Base-by-base conservation (phyloP, 2,113 vertebrate genomes). In the Phoenicopterus ruber region DNA sequence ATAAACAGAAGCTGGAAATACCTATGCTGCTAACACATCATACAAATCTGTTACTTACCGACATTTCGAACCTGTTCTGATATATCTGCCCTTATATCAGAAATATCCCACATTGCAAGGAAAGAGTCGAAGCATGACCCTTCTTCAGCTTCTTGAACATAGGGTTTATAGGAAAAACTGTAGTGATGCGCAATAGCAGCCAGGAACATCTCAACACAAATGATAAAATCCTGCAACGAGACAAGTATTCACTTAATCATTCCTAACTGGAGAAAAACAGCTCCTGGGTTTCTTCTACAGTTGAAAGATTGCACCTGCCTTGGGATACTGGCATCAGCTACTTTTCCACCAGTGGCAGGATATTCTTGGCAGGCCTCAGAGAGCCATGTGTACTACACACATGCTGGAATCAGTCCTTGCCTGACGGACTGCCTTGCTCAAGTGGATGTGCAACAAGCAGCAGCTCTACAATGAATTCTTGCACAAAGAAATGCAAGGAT, bases 21-120 rank as follows among this genome's bases (percentile, higher is more conserved):
- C 3, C 26, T 6, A 17, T 4, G 18, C 49, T 66, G 29, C 65
- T 69, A 49, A n/a, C 5, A 77, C 29, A 82, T 4, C 9, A 34
- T 25, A 24, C 29, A 59, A 32, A 55, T 74, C 70, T 49, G 73
- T 70, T 93, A 98, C 99, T 98, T 97, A 99, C 99, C 99, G 47
- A 99, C 99, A 90, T 99, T 99, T 90, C 99, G 99, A 87, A 99
- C 99, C 98, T 99, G 99, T 96, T 99, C 99, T 0, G 99, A 99
- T 97, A 99, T 99, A 92, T 99, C 99, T 69, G 99, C 99, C 95
- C 99, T 98, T 90, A 99, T 98, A 81, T 99, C 99, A 38, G 99
- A 99, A 93, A 99, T 97, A 96, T 99, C 99, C 99, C 99, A 99
- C 99, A 99, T 99, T 31, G 99, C 99, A 96, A 99, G 98, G 88